A percentile compares a stretch with the other conserved stretches of the same genome.
phyloP scores from a whole-genome alignment of 2,888 invertebrate genomes.

The Ctena decussata region DNA sequence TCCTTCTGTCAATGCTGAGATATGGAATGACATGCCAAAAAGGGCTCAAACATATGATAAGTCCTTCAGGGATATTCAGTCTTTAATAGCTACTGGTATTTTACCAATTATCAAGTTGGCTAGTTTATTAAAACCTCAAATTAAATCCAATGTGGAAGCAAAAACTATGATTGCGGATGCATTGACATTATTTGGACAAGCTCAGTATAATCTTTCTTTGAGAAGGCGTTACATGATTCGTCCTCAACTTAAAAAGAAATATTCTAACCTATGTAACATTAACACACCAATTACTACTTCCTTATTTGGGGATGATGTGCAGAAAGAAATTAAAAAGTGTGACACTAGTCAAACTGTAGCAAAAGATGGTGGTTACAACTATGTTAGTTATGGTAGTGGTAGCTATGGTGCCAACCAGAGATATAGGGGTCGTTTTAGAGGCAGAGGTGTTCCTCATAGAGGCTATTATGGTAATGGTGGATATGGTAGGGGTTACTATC shows the following conservation, averaged over 20 bases:
- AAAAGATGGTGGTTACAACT: not conserved
- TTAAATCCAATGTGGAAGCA: not conserved
- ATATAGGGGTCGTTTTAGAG: not conserved
- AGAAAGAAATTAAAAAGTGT: conserved; percentile 18
- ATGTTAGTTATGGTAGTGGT: not conserved
- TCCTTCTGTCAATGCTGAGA: conserved; percentile 23
- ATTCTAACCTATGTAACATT: not conserved
- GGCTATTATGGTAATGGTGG: not conserved
- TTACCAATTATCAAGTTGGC: conserved; percentile 21
- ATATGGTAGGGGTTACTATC: not conserved
- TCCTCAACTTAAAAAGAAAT: conserved; percentile 6
- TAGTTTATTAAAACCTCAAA: not conserved
- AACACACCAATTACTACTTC: not conserved
- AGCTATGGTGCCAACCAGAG: not conserved
- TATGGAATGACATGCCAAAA: conserved; percentile 16
- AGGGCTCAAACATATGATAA: conserved; percentile 2
- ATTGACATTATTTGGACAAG: conserved; percentile 20
- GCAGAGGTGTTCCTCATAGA: not conserved
- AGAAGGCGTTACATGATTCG: conserved; percentile 11
- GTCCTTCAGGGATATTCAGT: conserved; percentile 20
- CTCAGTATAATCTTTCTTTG: conserved; percentile 17
- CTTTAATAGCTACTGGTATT: conserved; percentile 2
- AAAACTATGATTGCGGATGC: conserved; percentile 13
- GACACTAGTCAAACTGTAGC: conserved; percentile 2
- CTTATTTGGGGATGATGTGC: conserved; percentile 18